phyloP scores from a whole-genome alignment of 2,113 vertebrate species.

The Ranitomeya imitator region DNA sequence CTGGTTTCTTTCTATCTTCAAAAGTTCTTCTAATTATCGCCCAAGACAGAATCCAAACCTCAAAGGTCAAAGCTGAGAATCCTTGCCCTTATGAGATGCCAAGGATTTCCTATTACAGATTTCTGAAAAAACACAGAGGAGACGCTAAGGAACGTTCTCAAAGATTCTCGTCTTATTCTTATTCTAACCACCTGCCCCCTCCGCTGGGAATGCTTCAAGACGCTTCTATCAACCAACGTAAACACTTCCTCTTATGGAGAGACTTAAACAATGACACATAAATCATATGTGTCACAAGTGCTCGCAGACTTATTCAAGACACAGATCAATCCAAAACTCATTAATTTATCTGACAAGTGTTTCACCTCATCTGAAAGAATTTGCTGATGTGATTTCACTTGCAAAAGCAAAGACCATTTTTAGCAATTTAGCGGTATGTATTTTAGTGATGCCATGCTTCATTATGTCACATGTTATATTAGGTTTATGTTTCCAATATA shows the following conservation, averaged over 20 bases:
- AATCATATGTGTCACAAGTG: slow-evolving; percentile 77
- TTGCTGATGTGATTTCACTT: slow-evolving; percentile 62
- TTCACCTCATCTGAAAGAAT: slow-evolving; percentile 77
- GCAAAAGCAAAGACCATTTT: slow-evolving; percentile 65
- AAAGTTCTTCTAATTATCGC: slow-evolving; percentile 5
- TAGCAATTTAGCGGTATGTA: slow-evolving; percentile 63
- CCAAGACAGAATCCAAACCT: slow-evolving; percentile 52
- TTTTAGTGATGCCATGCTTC: slow-evolving; percentile 48
- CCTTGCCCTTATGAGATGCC: slow-evolving; percentile 65
- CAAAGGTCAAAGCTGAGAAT: slow-evolving; percentile 68
- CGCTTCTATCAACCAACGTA: slow-evolving; percentile 74
- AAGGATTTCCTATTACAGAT: slow-evolving; percentile 70
- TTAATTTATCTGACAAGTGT: slow-evolving; percentile 76
- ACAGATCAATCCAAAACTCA: slow-evolving; percentile 82
- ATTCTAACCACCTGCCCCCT: slow-evolving; percentile 65
- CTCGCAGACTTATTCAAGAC: slow-evolving; percentile 70
- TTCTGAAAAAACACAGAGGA: slow-evolving; percentile 65
- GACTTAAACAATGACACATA: slow-evolving; percentile 72
- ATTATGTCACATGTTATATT: neutral
- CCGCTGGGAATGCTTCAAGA: slow-evolving; percentile 69
- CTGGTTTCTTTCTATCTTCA: neutral
- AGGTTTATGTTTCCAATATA: neutral
- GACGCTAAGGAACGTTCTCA: slow-evolving; percentile 66
- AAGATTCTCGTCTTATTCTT: slow-evolving; percentile 62
- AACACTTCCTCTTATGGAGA: slow-evolving; percentile 75